Percentiles rank a stretch among this genome's conserved stretches.
Conservation (phyloP, 2,797 vertebrate species). For the Numenius phaeopus region DNA sequence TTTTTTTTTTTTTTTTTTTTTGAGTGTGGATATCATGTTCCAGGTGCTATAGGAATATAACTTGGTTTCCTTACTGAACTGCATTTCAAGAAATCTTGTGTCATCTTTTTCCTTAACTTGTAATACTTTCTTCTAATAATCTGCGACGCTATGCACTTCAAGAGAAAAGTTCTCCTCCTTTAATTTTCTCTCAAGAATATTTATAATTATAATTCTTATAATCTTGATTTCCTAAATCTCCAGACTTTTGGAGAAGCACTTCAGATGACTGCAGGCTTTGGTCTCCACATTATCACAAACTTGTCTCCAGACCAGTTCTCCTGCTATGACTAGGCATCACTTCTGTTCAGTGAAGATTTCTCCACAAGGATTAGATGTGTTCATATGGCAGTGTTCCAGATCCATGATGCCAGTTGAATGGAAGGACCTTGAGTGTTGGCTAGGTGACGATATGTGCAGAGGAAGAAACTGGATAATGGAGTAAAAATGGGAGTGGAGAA, state of each 20-base stretch:
- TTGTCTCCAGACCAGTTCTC: background rate
- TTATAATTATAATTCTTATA: no score
- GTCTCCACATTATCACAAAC: background rate
- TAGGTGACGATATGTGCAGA: background rate
- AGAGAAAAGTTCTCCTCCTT: slow-evolving; percentile 23
- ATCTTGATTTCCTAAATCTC: slow-evolving; percentile 29
- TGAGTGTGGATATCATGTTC: background rate
- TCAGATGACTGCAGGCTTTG: background rate
- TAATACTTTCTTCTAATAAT: slow-evolving; percentile 54
- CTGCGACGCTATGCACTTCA: background rate
- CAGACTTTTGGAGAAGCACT: slow-evolving; percentile 27
- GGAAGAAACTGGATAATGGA: background rate
- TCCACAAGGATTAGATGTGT: background rate
- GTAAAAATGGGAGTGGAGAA: background rate
- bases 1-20: background rate
- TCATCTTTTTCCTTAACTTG: background rate
- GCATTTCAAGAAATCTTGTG: slow-evolving; percentile 1
- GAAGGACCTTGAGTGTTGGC: background rate
- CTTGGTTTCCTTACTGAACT: background rate
- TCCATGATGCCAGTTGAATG: background rate
- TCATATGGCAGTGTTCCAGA: background rate
- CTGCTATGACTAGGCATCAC: background rate
- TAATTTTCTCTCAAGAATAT: slow-evolving; percentile 56
- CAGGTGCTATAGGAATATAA: background rate
- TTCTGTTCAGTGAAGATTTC: background rate